These are phyloP conservation scores for Leptobrachium leishanense DNA, from an alignment of 2,113 vertebrate species.

Conservation along the genomic window DNA sequence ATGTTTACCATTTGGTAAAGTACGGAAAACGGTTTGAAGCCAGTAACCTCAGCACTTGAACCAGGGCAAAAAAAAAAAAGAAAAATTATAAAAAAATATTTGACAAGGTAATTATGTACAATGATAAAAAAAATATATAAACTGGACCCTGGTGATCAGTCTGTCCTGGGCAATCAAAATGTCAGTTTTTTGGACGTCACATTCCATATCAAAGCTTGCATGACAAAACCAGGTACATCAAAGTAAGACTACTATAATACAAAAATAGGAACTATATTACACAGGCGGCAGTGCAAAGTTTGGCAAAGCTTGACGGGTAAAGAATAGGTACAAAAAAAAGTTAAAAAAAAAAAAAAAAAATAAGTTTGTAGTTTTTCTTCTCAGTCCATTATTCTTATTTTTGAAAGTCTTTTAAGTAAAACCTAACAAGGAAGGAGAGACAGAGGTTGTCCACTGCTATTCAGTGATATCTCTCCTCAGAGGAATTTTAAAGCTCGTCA, in stretches of 20 bases:
- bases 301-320: conserved; percentile 72
- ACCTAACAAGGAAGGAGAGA: conserved; percentile 64
- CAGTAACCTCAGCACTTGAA: conserved; percentile 67
- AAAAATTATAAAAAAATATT: no score
- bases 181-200: conserved; percentile 74
- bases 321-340: conserved; percentile 70
- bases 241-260: conserved; percentile 71
- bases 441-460: conserved; percentile 65
- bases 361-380: not conserved
- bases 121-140: conserved; percentile 30
- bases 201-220: conserved; percentile 74
- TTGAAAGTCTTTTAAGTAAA: conserved; percentile 14
- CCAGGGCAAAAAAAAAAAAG: conserved; percentile 56
- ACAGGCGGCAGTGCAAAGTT: conserved; percentile 83
- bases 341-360: conserved; percentile 44
- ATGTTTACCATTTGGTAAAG: not conserved
- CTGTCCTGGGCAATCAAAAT: conserved; percentile 70
- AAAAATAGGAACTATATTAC: conserved; percentile 79
- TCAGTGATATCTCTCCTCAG: conserved; percentile 89
- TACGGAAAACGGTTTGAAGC: not conserved
- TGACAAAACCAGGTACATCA: conserved; percentile 76
- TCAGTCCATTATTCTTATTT: conserved; percentile 35
- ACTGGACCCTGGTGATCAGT: conserved; percentile 63
- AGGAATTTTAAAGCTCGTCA: conserved; percentile 98
- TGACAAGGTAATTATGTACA: conserved; percentile 18